Conservation (phyloP, 2,113 vertebrate genomes). For the Xiphias gladius region DNA sequence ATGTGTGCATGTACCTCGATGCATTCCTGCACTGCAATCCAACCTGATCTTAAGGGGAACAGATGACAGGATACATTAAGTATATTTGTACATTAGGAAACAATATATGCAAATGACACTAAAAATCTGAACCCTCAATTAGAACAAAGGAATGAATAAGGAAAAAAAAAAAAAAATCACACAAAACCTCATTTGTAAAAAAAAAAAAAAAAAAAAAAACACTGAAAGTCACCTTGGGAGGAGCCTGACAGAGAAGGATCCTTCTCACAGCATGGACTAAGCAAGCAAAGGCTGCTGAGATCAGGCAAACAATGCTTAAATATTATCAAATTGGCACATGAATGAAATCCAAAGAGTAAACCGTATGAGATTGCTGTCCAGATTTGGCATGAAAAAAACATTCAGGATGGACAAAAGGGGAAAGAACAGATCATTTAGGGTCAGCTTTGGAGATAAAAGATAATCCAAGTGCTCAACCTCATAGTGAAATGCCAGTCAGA, state of each 20-base stretch:
- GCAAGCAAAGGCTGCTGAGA: slow-evolving; percentile 24
- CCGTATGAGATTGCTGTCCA: neutral
- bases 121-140: neutral
- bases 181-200: slow-evolving; percentile 13
- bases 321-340: slow-evolving; percentile 44
- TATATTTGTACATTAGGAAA: neutral
- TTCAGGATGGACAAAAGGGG: slow-evolving; percentile 2
- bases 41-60: neutral
- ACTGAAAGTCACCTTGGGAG: slow-evolving; percentile 44
- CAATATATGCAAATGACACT: neutral
- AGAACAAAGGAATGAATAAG: slow-evolving; percentile 12
- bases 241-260: neutral
- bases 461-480: slow-evolving; percentile 14
- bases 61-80: neutral
- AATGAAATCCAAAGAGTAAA: slow-evolving; percentile 42
- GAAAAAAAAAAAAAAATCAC: neutral
- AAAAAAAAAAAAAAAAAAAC: slow-evolving; percentile 3
- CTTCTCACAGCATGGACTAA: slow-evolving; percentile 7
- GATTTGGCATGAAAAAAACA: slow-evolving; percentile 14
- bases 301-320: slow-evolving; percentile 44
- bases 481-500: slow-evolving; percentile 38
- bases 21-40: neutral
- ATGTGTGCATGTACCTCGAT: neutral
- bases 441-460: slow-evolving; percentile 42
- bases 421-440: slow-evolving; percentile 42